Conservation (phyloP, 2,113 vertebrate genomes). For the Alexandromys fortis region DNA sequence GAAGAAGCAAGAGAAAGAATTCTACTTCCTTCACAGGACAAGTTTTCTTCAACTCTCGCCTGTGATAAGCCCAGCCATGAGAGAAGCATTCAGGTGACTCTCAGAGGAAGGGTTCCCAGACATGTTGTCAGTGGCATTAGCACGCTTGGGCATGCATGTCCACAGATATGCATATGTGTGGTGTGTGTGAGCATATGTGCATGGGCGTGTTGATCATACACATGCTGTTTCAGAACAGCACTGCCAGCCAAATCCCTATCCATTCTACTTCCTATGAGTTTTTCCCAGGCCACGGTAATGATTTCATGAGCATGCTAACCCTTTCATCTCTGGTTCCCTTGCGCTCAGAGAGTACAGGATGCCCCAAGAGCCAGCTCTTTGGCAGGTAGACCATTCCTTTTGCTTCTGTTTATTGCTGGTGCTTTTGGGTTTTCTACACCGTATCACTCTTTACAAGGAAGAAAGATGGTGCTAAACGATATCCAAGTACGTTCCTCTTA, state of each 20-base stretch:
- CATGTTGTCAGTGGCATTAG: background rate
- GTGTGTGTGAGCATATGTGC: background rate
- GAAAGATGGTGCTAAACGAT: background rate
- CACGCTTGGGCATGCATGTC: background rate
- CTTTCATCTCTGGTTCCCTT: background rate
- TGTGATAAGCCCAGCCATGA: background rate
- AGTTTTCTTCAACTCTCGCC: conserved; percentile 15
- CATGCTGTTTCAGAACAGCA: background rate
- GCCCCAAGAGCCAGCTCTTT: background rate
- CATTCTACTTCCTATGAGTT: background rate
- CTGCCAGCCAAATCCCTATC: background rate
- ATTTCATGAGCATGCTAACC: background rate
- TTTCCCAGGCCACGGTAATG: background rate
- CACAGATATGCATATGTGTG: background rate
- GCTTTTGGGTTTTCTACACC: conserved; percentile 18
- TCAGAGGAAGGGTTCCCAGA: background rate
- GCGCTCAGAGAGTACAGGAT: background rate
- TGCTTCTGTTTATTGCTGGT: conserved; percentile 19
- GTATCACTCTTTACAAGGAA: background rate
- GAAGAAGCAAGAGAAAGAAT: conserved; percentile 4
- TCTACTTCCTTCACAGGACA: conserved; percentile 9
- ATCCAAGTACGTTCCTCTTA: conserved; percentile 26
- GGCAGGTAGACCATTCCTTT: background rate
- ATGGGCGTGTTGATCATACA: background rate
- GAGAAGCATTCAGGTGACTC: background rate